These are phyloP conservation scores for Boloria euphrosyne DNA, from an alignment of 2,888 invertebrate species.

Conservation along the genomic window DNA sequence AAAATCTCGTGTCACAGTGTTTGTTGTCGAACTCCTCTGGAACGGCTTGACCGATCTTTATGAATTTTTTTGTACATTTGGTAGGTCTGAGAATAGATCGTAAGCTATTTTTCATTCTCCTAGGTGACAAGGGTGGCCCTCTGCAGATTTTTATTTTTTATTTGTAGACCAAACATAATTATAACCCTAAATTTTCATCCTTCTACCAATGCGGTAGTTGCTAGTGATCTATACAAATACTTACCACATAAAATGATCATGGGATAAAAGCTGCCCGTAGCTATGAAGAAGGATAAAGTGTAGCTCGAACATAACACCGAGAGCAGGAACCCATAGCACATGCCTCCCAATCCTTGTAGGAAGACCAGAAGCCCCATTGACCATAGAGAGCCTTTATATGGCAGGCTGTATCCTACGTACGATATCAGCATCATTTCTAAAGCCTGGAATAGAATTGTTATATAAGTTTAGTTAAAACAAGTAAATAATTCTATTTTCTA, in stretches of 20 bases:
- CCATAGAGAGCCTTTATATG: conserved; percentile 83
- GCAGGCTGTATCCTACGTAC: conserved; percentile 83
- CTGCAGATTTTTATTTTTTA: too few species aligned
- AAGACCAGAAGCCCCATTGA: conserved; percentile 85
- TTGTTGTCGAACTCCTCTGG: too few species aligned
- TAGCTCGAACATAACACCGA: conserved; percentile 91
- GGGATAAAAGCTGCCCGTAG: conserved; percentile 95
- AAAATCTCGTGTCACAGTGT: too few species aligned
- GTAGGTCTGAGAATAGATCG: too few species aligned
- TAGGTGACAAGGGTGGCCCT: too few species aligned
- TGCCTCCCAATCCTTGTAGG: conserved; percentile 89
- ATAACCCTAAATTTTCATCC: too few species aligned
- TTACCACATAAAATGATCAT: conserved; percentile 93
- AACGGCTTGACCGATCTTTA: too few species aligned
- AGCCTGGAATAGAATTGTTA: conserved; percentile 55
- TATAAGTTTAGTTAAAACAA: background rate
- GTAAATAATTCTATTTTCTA: background rate
- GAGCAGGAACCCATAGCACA: conserved; percentile 93
- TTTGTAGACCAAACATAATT: too few species aligned
- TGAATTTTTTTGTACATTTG: too few species aligned
- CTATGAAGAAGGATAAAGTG: conserved; percentile 90
- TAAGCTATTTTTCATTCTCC: too few species aligned
- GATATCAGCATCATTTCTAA: conserved; percentile 83
- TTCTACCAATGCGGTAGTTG: too few species aligned
- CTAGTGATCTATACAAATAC: conserved; percentile 49